Evolutionary conservation across 2,113 vertebrate species (phyloP).

Genomic region (Ammodytes dubius): DNA sequence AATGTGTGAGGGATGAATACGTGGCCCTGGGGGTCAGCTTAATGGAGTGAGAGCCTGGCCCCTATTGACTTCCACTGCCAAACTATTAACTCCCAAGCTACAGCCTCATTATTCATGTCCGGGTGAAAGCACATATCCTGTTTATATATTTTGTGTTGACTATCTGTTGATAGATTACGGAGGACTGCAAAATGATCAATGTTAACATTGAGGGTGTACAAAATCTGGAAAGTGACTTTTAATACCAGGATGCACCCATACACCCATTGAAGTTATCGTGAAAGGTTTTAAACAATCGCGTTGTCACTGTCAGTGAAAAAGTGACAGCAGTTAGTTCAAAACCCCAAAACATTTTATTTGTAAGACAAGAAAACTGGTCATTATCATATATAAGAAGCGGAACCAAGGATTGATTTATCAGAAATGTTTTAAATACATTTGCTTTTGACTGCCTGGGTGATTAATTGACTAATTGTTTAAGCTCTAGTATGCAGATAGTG

Average conservation of each 20-base stretch:
- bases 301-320: neutral
- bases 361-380: no score
- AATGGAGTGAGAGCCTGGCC: conserved; percentile 98
- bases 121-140: conserved; percentile 55
- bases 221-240: neutral
- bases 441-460: no score
- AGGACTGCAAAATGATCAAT: neutral
- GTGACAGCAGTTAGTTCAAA: neutral
- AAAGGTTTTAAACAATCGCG: conserved; percentile 21
- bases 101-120: conserved; percentile 94
- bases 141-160: conserved; percentile 54
- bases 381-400: no score
- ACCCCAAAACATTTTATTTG: no score
- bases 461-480: no score
- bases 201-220: neutral
- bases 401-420: no score
- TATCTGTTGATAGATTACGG: conserved; percentile 16
- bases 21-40: conserved; percentile 97
- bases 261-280: neutral
- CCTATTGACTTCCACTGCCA: conserved; percentile 96
- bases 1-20: conserved; percentile 98
- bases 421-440: no score
- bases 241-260: neutral
- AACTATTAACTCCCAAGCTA: conserved; percentile 95
- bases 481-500: no score